Conservation (phyloP, 2,888 invertebrate genomes). For the Drosophila testacea region DNA sequence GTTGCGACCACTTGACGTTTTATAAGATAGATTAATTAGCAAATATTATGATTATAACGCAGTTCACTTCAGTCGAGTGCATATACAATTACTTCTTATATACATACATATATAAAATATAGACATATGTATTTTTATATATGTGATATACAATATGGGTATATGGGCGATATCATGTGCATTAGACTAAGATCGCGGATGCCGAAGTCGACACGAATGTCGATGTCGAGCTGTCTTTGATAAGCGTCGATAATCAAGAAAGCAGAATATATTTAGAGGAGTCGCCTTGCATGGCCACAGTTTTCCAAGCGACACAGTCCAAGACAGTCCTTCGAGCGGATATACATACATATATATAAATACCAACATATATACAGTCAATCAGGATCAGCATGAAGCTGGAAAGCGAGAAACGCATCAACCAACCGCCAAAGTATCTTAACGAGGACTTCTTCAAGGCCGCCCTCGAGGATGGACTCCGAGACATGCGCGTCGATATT, state of each 20-base stretch:
- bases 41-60: conserved; percentile 40
- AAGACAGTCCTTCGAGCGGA: conserved; percentile 29
- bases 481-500: conserved; percentile 80
- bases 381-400: conserved; percentile 67
- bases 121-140: neutral
- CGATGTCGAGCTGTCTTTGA: conserved; percentile 35
- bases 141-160: neutral
- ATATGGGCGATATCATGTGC: conserved; percentile 19
- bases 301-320: conserved; percentile 56
- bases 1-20: conserved; percentile 40
- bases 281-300: conserved; percentile 57
- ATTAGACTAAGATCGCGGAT: conserved; percentile 29
- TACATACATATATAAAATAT: neutral
- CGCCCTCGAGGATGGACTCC: conserved; percentile 82
- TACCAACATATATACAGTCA: neutral
- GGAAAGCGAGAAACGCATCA: conserved; percentile 54
- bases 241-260: conserved; percentile 46
- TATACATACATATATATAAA: conserved; percentile 11
- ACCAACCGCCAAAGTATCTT: conserved; percentile 78
- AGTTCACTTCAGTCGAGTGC: conserved; percentile 19
- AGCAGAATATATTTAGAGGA: conserved; percentile 67
- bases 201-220: conserved; percentile 26
- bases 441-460: conserved; percentile 83
- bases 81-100: neutral
- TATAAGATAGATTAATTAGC: conserved; percentile 47